phyloP scores from a whole-genome alignment of 2,113 vertebrate genomes.

The Acrocephalus arundinaceus region DNA sequence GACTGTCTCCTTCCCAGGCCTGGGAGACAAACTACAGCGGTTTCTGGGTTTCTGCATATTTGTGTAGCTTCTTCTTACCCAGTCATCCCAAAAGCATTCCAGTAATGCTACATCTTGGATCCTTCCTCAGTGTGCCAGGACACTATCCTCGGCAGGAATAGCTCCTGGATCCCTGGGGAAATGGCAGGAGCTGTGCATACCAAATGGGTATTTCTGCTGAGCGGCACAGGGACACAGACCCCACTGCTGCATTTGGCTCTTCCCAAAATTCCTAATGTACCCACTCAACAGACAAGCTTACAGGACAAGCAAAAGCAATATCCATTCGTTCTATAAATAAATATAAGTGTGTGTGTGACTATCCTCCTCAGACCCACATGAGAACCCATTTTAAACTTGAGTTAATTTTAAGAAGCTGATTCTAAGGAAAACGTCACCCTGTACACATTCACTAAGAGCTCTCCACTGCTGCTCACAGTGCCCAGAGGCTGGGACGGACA shows the following conservation, averaged over 20 bases:
- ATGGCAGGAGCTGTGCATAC: not conserved
- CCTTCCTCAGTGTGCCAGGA: not conserved
- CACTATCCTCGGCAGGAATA: not conserved
- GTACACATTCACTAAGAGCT: not conserved
- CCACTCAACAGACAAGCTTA: not conserved
- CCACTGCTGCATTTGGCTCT: not conserved
- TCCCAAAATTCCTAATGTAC: not conserved
- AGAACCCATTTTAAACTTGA: not conserved
- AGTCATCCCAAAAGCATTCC: slow-evolving; percentile 43
- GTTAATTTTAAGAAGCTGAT: not conserved
- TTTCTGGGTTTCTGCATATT: slow-evolving; percentile 9
- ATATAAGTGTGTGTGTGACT: fast-evolving
- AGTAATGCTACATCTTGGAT: slow-evolving; percentile 13
- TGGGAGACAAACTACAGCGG: slow-evolving; percentile 27
- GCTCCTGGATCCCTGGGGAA: not conserved
- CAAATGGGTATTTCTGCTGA: not conserved
- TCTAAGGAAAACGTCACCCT: not conserved
- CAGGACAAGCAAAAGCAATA: not conserved
- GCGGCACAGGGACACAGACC: not conserved
- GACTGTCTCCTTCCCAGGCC: slow-evolving; percentile 25
- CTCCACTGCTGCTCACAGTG: not conserved
- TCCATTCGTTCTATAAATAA: not conserved
- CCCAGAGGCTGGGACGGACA: fast-evolving
- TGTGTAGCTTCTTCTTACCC: slow-evolving; percentile 24
- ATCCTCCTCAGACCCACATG: fast-evolving